A percentile compares a stretch with the other conserved stretches of the same genome.
These are phyloP conservation scores for Castor canadensis DNA, from an alignment of 2,113 vertebrate genomes.

Conservation along the genomic window DNA sequence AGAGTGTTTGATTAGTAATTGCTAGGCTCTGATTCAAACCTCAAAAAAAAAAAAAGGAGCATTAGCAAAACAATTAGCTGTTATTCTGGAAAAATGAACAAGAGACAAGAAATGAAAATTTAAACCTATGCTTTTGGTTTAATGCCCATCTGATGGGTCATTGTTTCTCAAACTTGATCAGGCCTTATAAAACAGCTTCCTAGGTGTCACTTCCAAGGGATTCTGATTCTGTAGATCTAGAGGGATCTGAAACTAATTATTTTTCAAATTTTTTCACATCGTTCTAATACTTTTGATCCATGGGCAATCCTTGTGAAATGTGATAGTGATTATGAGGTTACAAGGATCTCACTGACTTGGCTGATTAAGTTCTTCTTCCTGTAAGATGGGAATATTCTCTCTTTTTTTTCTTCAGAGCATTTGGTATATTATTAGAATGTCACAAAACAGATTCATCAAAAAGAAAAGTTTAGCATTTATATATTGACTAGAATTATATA, in stretches of 20 bases:
- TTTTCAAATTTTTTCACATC: background rate
- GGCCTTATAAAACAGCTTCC: background rate
- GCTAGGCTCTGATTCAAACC: too few species aligned
- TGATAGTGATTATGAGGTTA: background rate
- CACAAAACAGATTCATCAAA: background rate
- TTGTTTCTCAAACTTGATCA: background rate
- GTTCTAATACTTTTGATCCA: background rate
- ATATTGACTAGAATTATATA: background rate
- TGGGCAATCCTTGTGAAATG: background rate
- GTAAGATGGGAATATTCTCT: background rate
- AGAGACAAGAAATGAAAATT: background rate
- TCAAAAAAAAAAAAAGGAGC: too few species aligned
- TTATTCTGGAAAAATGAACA: background rate
- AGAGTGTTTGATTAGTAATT: too few species aligned
- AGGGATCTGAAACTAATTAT: background rate
- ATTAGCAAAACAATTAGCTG: background rate
- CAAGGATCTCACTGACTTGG: background rate
- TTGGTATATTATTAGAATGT: background rate
- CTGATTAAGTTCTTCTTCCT: background rate
- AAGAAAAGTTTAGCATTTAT: background rate
- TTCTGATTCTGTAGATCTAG: background rate
- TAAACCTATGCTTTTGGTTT: background rate
- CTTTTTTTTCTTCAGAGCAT: background rate
- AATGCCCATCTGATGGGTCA: background rate
- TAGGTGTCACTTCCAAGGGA: background rate